Evolutionary conservation across 2,888 invertebrate species (phyloP).

Genomic region (Drosophila neotestacea): DNA sequence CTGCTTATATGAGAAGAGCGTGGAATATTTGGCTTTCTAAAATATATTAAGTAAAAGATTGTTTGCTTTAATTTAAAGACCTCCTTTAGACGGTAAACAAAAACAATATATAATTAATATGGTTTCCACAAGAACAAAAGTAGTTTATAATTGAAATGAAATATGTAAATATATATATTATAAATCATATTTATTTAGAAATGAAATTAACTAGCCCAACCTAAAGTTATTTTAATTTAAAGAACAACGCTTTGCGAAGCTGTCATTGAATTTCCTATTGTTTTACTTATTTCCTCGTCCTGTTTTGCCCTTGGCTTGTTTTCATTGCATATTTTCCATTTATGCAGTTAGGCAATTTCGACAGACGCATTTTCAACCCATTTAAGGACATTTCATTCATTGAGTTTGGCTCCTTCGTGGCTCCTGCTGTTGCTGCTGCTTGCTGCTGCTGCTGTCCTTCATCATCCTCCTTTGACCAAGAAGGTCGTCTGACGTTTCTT

Average conservation of each 20-base stretch:
- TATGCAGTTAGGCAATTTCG: slow-evolving; percentile 43
- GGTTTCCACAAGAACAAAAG: no score
- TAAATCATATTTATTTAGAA: no score
- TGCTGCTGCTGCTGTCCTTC: background rate
- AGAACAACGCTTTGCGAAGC: background rate
- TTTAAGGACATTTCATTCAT: slow-evolving; percentile 22
- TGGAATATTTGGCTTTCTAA: background rate
- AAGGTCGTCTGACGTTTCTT: slow-evolving; percentile 10
- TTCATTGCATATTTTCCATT: slow-evolving; percentile 33
- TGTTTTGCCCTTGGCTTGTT: slow-evolving; percentile 8
- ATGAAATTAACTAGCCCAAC: background rate
- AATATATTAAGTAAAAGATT: background rate
- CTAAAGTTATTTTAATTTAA: background rate
- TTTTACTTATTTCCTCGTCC: background rate
- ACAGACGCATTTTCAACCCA: slow-evolving; percentile 35
- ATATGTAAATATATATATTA: no score
- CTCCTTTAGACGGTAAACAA: no score
- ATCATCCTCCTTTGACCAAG: background rate
- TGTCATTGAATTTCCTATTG: slow-evolving; percentile 11
- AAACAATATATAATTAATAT: no score
- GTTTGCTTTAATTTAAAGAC: background rate
- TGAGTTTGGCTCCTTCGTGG: slow-evolving; percentile 10
- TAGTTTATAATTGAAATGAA: no score
- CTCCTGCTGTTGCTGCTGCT: background rate
- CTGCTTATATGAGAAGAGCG: background rate